Evolutionary conservation across 1,140 invertebrate species (phyloP), one percentile per base, ranked within the genome.

Genomic region (Drosophila punjabiensis): DNA sequence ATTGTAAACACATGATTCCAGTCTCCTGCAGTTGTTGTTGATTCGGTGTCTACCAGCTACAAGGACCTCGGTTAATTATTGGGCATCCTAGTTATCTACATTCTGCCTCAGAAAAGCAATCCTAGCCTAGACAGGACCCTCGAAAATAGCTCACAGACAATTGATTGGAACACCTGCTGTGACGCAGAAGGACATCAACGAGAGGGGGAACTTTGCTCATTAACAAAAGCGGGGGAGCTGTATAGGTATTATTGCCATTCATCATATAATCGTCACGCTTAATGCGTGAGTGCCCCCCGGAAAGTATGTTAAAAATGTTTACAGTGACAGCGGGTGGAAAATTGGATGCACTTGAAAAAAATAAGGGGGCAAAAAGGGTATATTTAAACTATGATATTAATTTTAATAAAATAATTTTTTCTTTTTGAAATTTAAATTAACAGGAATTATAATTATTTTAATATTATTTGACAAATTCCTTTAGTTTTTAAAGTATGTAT

Each of bases 1-100:
- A 83, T 76, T 87, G 84, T 88, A 87, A 88, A 88, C 84, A 83
- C 74, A 62, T 84, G 47, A 63, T 84, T 30, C 48, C 56, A 37
- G 50, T 24, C 35, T 43, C 11, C 50, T 53, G n/a, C 18, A 2
- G n/a, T 11, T 53, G 5, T n/a, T 74, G 37, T 45, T 62, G 50
- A 62, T 60, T n/a, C n/a, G n/a, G 16, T 10, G 20, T 4, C 39
- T n/a, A 14, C 37, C 55, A 30, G 30, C 18, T 55, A 55, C 4
- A 2, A 24, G 18, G 24, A 56, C 10, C 30, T 43, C 6, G 71
- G 71, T 62, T 74, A 74, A 74, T 74, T 74, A 74, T 75, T 50
- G 37, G 14, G 60, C n/a, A 50, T 11, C 13, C 20, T 45, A 39
- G 35, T n/a, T 45, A 63, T 62, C 11, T 67, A 61, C 37, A 63